Evolutionary conservation across 2,797 vertebrate species (phyloP).

Genomic region (Squalus acanthias): DNA sequence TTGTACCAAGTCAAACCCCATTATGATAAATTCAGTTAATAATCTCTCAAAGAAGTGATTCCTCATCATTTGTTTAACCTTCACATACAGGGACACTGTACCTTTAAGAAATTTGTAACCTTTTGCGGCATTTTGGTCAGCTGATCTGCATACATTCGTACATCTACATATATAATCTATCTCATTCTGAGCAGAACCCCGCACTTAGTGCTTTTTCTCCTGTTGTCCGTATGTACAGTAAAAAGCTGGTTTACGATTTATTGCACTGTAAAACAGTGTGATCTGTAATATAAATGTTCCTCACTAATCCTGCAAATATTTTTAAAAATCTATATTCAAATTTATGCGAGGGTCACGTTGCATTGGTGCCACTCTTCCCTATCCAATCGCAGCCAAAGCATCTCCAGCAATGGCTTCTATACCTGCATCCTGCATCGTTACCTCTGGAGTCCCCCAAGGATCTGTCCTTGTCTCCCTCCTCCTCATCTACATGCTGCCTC

Average conservation of each 20-base stretch:
- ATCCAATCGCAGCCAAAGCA: too few species aligned
- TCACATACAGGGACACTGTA: too few species aligned
- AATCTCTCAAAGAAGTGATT: neutral
- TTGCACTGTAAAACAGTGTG: neutral
- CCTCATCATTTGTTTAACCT: neutral
- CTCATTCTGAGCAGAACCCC: neutral
- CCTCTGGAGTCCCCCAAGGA: neutral
- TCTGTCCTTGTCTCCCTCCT: neutral
- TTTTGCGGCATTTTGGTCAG: neutral
- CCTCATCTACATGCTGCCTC: neutral
- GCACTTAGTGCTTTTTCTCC: neutral
- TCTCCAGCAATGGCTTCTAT: neutral
- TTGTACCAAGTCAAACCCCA: neutral
- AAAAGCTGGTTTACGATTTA: neutral
- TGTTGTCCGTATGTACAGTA: neutral
- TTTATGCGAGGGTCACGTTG: neutral
- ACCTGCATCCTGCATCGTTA: neutral
- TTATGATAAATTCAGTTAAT: neutral
- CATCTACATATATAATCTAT: neutral
- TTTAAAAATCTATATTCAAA: neutral
- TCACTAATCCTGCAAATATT: neutral
- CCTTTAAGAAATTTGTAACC: neutral
- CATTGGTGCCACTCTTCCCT: neutral
- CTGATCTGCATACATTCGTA: neutral
- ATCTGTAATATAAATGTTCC: neutral